Conservation (phyloP, 1,140 invertebrate species). For the Leucophenga varia region DNA sequence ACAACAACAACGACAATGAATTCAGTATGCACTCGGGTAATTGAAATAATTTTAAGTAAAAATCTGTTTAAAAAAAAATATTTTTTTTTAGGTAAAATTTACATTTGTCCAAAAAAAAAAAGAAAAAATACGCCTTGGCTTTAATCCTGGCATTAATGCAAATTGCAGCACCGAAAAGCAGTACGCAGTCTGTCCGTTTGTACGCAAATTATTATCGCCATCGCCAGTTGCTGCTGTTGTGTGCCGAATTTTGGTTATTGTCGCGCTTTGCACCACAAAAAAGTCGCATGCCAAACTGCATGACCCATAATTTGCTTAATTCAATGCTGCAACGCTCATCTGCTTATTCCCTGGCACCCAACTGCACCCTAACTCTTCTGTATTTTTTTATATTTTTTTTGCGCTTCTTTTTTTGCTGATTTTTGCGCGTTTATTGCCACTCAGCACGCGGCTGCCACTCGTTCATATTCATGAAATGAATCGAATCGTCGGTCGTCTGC, state of each 20-base stretch:
- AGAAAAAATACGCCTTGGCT: slow-evolving; percentile 37
- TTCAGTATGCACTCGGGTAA: slow-evolving; percentile 29
- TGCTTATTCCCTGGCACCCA: background rate
- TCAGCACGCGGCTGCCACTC: slow-evolving; percentile 49
- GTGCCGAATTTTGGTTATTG: background rate
- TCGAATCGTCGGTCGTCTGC: too few relatives aligned
- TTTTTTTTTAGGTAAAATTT: too few relatives aligned
- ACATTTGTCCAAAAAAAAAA: slow-evolving; percentile 34
- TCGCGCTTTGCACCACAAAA: too few relatives aligned
- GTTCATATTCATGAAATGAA: too few relatives aligned
- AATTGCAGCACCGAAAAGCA: slow-evolving; percentile 32
- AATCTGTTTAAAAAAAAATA: slow-evolving; percentile 53
- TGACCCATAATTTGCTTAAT: slow-evolving; percentile 49
- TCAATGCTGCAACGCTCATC: slow-evolving; percentile 32
- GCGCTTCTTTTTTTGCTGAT: too few relatives aligned
- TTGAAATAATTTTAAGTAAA: slow-evolving; percentile 54
- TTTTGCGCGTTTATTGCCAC: slow-evolving; percentile 14
- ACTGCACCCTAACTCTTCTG: too few relatives aligned
- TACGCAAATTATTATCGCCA: background rate
- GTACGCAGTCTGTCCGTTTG: too few relatives aligned
- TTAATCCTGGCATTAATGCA: slow-evolving; percentile 49
- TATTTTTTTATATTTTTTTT: too few relatives aligned
- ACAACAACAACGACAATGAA: slow-evolving; percentile 17
- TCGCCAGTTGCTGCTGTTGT: background rate
- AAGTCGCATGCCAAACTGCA: slow-evolving; percentile 6